Conservation (phyloP, 2,113 vertebrate species). For the Phyllostomus discolor region DNA sequence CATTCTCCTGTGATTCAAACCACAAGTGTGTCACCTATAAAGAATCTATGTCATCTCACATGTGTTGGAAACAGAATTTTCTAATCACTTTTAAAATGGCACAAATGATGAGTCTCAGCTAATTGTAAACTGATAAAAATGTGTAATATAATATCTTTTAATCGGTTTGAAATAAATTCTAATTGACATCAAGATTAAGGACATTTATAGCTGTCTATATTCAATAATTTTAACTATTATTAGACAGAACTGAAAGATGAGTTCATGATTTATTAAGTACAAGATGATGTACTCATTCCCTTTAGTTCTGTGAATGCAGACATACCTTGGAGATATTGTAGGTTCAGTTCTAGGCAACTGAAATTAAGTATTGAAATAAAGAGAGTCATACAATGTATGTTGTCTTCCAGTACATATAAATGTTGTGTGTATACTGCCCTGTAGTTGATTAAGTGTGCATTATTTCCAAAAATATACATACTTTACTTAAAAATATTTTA, state of each 20-base stretch:
- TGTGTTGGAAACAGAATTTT: not conserved
- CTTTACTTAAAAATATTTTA: not conserved
- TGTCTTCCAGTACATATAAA: not conserved
- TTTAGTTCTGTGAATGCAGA: not conserved
- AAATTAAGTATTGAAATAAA: not conserved
- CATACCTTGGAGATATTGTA: not conserved
- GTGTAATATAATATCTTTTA: not conserved
- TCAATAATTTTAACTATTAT: not conserved
- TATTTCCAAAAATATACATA: too few species aligned
- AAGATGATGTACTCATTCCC: not conserved
- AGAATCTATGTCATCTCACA: not conserved
- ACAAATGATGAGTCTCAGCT: not conserved
- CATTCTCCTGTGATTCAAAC: not conserved
- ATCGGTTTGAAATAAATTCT: not conserved
- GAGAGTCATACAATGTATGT: not conserved
- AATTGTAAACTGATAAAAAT: not conserved
- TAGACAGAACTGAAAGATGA: not conserved
- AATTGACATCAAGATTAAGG: not conserved
- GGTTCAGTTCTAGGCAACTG: not conserved
- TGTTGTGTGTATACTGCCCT: too few species aligned
- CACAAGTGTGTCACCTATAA: not conserved
- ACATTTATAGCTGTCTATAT: not conserved
- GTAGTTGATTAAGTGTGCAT: not conserved
- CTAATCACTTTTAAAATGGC: not conserved
- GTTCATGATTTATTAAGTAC: not conserved